phyloP scores from a whole-genome alignment of 2,797 vertebrate species.

The Microchirus variegatus region DNA sequence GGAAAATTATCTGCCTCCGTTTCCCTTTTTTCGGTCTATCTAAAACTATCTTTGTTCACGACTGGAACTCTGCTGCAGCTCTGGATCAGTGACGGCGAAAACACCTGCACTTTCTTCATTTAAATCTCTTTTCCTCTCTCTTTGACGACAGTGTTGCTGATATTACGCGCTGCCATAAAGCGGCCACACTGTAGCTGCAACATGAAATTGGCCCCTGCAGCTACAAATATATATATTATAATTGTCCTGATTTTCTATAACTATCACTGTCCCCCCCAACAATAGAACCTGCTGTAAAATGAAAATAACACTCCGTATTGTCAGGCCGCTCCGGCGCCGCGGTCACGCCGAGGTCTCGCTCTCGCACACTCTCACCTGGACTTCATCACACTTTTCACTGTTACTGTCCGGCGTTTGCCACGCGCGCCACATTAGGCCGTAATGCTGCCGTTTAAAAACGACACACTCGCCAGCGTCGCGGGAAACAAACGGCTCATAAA shows the following conservation, averaged over 20 bases:
- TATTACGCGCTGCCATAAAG: constrained; percentile 42
- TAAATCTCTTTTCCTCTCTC: constrained; percentile 20
- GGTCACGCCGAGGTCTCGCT: constrained; percentile 19
- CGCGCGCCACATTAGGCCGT: constrained; percentile 21
- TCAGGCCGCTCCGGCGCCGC: constrained; percentile 33
- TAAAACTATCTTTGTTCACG: constrained; percentile 2
- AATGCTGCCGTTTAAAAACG: constrained; percentile 8
- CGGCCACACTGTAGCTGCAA: constrained; percentile 30
- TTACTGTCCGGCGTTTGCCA: constrained; percentile 17
- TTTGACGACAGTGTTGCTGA: constrained; percentile 31
- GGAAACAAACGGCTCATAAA: not conserved
- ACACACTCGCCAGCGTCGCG: constrained; percentile 4
- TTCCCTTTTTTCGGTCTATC: constrained; percentile 12
- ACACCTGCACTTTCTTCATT: constrained; percentile 21
- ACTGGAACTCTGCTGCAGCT: constrained; percentile 4
- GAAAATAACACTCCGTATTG: constrained; percentile 49
- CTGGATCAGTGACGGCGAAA: constrained; percentile 18
- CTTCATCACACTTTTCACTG: constrained; percentile 39
- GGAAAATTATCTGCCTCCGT: constrained; percentile 53
- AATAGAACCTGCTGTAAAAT: constrained; percentile 21
- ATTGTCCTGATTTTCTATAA: constrained; percentile 43
- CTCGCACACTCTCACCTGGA: constrained; percentile 32
- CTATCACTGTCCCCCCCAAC: constrained; percentile 33
- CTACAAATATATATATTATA: constrained; percentile 20
- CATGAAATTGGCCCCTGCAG: constrained; percentile 45